Evolutionary conservation across 2,888 invertebrate genomes (phyloP), one percentile per base, ranked within the genome.

Genomic region (Endomychus coccineus): DNA sequence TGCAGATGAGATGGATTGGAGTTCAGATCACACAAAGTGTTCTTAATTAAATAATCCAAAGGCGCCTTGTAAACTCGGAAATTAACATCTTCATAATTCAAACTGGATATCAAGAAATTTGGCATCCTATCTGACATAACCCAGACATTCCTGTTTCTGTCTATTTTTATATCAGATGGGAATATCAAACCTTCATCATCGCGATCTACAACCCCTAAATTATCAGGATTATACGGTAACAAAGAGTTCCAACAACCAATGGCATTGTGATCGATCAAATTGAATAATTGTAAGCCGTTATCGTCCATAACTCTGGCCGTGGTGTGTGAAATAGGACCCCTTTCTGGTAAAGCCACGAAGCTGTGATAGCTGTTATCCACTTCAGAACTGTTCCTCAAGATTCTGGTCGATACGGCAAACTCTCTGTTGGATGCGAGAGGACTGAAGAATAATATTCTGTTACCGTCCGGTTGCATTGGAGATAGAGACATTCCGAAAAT

Each of bases 101-200:
- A 62, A 24, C 73, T 74, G 5, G 68, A 57, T n/a, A 69, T 39
- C 17, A 87, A 65, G 53, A 87, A 87, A 7, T 80, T 78, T 0
- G 86, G 80, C 87, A 88, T 87, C 23, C 80, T 73, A 59, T 88
- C 87, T 0, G 85, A 85, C 2, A 88, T 73, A 0, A 86, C 81
- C 88, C 88, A 88, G 2, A 83, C 71, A 45, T 83, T 80, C 43
- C 74, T 70, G 37, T 75, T 71, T 28, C 73, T 71, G 59, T 84
- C 78, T 43, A 87, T 79, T 67, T 86, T 86, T 2, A 88, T 71
- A 54, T 88, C 88, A 47, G 78, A 73, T 0, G 87, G 88, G 58
- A 87, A 88, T 15, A 85, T 78, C 16, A 89, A 66, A 5, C 78
- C 79, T 0, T 75, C 75, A 55, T 86, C 82, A 54, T 88, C 86